Conservation (phyloP, 2,113 vertebrate genomes). For the Okapia johnstoni region DNA sequence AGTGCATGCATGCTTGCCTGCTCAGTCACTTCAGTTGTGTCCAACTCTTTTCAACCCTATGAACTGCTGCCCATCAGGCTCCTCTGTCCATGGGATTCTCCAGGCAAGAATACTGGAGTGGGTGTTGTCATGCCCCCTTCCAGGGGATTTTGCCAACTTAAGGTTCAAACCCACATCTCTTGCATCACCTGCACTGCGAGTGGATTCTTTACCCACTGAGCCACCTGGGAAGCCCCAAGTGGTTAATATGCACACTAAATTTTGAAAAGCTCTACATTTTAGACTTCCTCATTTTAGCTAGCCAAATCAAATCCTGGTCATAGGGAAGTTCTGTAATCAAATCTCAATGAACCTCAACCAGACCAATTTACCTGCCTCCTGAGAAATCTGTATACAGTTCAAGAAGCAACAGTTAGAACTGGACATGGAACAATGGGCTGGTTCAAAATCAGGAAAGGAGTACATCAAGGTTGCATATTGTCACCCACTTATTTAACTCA, state of each 20-base stretch:
- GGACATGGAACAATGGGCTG: neutral
- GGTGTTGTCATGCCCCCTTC: neutral
- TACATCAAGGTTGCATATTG: neutral
- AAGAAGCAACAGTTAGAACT: neutral
- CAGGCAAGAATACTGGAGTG: neutral
- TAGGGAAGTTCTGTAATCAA: neutral
- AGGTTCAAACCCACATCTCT: neutral
- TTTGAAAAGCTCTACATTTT: neutral
- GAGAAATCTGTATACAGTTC: neutral
- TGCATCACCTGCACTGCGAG: neutral
- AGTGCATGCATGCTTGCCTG: neutral
- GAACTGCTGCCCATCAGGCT: neutral
- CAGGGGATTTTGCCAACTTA: neutral
- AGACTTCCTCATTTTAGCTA: neutral
- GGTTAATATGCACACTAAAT: neutral
- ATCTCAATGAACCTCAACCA: neutral
- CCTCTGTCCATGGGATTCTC: neutral
- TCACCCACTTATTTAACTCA: neutral
- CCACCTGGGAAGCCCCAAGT: neutral
- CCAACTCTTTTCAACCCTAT: neutral
- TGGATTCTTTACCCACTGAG: neutral
- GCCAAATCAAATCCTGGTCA: neutral
- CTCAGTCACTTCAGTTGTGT: neutral
- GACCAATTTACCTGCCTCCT: neutral
- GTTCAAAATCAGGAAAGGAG: neutral